A percentile compares a stretch with the other conserved stretches of the same genome.
phyloP scores from a whole-genome alignment of 2,113 vertebrate species.

The Pomatostomus ruficeps region DNA sequence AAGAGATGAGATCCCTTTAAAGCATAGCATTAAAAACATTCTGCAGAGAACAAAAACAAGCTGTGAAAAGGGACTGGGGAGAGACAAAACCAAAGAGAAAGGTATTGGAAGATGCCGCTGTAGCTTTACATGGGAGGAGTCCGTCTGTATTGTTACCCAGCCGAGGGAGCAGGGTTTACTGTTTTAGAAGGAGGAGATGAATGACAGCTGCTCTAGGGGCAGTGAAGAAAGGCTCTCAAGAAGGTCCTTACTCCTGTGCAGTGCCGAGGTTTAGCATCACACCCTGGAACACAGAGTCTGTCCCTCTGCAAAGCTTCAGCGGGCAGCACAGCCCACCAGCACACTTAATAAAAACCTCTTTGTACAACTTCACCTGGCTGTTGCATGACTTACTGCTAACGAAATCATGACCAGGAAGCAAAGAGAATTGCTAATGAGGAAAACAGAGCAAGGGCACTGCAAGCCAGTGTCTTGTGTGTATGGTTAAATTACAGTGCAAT shows the following conservation, averaged over 20 bases:
- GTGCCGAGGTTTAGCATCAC: neutral
- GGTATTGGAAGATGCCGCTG: neutral
- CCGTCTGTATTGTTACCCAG: fast-evolving
- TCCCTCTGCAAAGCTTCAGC: neutral
- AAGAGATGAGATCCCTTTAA: neutral
- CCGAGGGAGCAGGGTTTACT: neutral
- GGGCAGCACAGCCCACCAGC: neutral
- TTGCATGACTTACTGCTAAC: neutral
- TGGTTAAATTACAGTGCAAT: constrained; percentile 15
- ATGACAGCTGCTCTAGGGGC: neutral
- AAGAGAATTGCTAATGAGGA: neutral
- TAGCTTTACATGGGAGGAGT: neutral
- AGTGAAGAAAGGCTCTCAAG: neutral
- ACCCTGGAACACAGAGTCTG: neutral
- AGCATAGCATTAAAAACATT: neutral
- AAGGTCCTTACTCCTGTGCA: neutral
- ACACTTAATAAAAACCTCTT: neutral
- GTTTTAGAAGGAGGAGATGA: neutral
- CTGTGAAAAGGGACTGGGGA: neutral
- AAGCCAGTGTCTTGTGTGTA: neutral
- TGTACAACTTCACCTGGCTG: neutral
- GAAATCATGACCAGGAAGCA: neutral
- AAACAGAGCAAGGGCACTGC: constrained; percentile 18
- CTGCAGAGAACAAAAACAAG: neutral
- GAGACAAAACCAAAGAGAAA: neutral